Base-by-base conservation (phyloP, 2,797 vertebrate genomes). In the Coranthus polyacanthus region DNA sequence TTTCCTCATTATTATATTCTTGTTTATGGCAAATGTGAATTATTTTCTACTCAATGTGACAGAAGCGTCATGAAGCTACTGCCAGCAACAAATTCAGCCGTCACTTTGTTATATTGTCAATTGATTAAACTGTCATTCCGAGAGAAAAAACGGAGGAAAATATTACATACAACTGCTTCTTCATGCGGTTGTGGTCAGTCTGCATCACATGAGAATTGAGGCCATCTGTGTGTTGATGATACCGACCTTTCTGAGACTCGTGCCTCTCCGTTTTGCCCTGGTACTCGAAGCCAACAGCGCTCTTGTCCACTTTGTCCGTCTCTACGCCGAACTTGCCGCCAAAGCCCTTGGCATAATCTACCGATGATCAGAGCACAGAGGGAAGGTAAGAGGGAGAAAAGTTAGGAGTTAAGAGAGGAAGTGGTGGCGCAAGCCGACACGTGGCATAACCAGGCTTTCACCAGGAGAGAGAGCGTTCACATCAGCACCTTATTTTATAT, bases 301-400 rank as follows among this genome's bases (percentile, higher is more conserved):
- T 97, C 89, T 96, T 97, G 93, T 98, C 97, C 91, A 98, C 95
- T 2, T 96, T 96, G 93, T 99, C 97, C 0, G 94, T 94, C 87
- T 98, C 96, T 0, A 98, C 95, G 0, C 93, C 94, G 13, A 85
- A 95, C 67, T 94, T 95, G 0, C 94, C 94, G 0, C 94, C 94
- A 0, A 95, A 95, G 51, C 94, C 94, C 21, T 93, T 94, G 6
- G 90, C 41, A 6, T 95, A 95, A 78, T 95, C 94, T 95, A 89
- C 8, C 36, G 0, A 46, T 0, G n/a, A 13, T 7, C 58, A 12
- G 44, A 32, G 26, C 2, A 41, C 5, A 18, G 12, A 16, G 0
- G 6, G 12, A 22, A 16, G 6, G 5, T 2, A 5, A 2, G 32
- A 22, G 1, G 6, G 1, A 16, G 2, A 32, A 9, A 17, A 49